phyloP scores from a whole-genome alignment of 2,113 vertebrate genomes.

The Aphyosemion australe region DNA sequence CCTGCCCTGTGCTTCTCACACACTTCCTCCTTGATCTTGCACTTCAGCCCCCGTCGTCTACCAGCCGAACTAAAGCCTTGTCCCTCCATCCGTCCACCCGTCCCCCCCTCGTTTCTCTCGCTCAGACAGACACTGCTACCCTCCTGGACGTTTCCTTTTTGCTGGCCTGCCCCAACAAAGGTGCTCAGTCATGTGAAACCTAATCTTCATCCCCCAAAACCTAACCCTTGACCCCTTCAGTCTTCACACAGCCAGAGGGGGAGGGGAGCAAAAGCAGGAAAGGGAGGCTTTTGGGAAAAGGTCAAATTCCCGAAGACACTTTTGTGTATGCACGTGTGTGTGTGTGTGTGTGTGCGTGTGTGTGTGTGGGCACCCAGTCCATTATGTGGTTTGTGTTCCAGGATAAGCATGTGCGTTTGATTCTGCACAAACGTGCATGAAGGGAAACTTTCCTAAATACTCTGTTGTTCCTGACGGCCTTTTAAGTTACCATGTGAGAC shows the following conservation, averaged over 20 bases:
- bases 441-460: constrained; percentile 35
- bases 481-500: constrained; percentile 47
- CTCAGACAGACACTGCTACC: constrained; percentile 80
- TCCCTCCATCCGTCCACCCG: constrained; percentile 54
- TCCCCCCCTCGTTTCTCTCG: constrained; percentile 27
- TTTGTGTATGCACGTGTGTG: constrained; percentile 72
- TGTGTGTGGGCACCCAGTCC: constrained; percentile 30
- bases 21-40: constrained; percentile 34
- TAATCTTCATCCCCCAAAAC: constrained; percentile 88
- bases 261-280: constrained; percentile 74
- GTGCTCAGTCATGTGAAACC: constrained; percentile 87
- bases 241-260: constrained; percentile 80
- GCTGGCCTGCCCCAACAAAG: constrained; percentile 86
- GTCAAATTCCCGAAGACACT: constrained; percentile 82
- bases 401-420: constrained; percentile 67
- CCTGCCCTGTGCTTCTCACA: constrained; percentile 4
- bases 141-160: constrained; percentile 81
- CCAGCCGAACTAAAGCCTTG: constrained; percentile 47
- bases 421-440: constrained; percentile 48
- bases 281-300: constrained; percentile 80
- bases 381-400: constrained; percentile 66
- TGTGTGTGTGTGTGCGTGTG: constrained; percentile 60
- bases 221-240: constrained; percentile 84
- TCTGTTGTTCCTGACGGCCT: constrained; percentile 40
- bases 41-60: constrained; percentile 60